Conservation (phyloP, 2,888 invertebrate species). For the Choristoneura rosaceana region DNA sequence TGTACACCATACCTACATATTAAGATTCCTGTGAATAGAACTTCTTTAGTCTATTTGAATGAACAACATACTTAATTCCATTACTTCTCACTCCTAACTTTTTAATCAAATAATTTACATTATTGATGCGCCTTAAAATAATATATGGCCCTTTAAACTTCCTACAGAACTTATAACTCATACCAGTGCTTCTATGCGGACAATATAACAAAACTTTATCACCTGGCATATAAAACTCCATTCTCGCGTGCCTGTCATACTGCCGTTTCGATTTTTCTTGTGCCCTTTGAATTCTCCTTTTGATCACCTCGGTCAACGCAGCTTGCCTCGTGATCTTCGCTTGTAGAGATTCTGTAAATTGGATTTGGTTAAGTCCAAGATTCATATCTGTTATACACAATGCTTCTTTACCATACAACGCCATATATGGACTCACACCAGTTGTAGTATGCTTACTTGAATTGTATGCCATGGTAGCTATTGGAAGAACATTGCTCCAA, state of each 20-base stretch:
- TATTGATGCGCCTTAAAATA: background rate
- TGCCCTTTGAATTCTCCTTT: background rate
- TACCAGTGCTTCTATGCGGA: background rate
- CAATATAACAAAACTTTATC: slow-evolving; percentile 4
- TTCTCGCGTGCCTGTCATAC: background rate
- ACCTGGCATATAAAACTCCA: background rate
- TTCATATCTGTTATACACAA: background rate
- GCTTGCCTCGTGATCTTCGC: background rate
- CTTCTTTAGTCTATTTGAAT: too few species aligned
- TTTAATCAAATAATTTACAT: background rate
- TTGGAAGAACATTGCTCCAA: background rate
- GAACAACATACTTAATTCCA: too few species aligned
- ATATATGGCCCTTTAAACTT: background rate
- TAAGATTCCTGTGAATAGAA: too few species aligned
- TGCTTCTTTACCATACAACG: background rate
- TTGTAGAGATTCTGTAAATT: background rate
- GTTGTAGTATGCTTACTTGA: background rate
- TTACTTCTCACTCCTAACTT: background rate
- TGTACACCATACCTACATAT: too few species aligned
- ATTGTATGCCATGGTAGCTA: background rate
- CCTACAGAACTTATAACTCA: background rate
- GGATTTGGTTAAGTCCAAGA: background rate
- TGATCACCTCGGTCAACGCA: background rate
- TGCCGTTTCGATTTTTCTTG: background rate
- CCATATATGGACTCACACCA: background rate